These are phyloP conservation scores for Heterodera schachtii DNA, from an alignment of 1,140 invertebrate genomes.

Conservation along the genomic window DNA sequence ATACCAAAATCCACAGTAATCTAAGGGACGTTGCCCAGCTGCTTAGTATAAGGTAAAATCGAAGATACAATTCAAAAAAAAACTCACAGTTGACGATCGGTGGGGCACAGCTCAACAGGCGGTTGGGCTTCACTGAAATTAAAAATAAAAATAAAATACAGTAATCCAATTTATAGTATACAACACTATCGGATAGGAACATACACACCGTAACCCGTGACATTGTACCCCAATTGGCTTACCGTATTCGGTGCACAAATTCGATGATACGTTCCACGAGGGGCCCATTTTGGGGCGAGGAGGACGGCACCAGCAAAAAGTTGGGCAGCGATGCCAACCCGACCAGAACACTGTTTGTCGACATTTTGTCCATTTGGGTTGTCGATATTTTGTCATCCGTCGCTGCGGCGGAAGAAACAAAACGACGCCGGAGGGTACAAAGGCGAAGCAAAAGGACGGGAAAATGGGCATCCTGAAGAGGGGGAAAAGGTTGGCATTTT, in stretches of 20 bases:
- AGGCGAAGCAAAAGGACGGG: slow-evolving; percentile 23
- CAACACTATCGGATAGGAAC: no score
- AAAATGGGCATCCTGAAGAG: slow-evolving; percentile 16
- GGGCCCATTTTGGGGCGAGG: background rate
- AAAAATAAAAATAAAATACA: slow-evolving; percentile 24
- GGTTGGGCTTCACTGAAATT: slow-evolving; percentile 24
- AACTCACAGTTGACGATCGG: slow-evolving; percentile 13
- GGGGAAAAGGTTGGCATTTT: no score
- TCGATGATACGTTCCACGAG: slow-evolving; percentile 17
- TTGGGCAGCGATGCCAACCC: slow-evolving; percentile 16
- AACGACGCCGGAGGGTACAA: slow-evolving; percentile 9
- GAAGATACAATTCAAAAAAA: no score
- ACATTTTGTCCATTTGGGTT: background rate
- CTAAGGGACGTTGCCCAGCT: no score
- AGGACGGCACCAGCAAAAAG: slow-evolving; percentile 7
- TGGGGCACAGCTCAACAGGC: slow-evolving; percentile 12
- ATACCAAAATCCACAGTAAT: no score
- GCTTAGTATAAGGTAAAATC: no score
- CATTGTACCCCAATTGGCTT: background rate
- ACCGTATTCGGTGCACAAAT: slow-evolving; percentile 30
- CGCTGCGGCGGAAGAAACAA: background rate
- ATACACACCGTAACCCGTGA: no score
- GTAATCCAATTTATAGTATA: background rate
- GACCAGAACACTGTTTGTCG: slow-evolving; percentile 1
- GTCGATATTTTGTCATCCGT: background rate